Evolutionary conservation across 2,113 vertebrate genomes (phyloP).

Genomic region (Mungos mungo): DNA sequence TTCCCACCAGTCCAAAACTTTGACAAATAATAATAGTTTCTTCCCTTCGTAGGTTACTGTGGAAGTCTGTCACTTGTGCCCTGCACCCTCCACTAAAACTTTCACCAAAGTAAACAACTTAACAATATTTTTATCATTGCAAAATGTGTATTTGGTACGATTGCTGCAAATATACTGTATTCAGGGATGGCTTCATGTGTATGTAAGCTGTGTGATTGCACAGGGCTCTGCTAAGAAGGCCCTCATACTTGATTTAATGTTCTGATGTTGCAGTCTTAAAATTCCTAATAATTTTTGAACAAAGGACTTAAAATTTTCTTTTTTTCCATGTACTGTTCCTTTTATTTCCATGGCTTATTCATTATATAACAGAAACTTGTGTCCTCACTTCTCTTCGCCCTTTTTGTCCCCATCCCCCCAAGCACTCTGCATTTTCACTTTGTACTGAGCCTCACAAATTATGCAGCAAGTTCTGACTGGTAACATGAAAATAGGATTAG

Average conservation of each 20-base stretch:
- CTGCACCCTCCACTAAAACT: background rate
- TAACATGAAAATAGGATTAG: background rate
- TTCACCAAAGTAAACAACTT: background rate
- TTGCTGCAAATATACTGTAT: background rate
- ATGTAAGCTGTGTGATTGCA: too few species aligned
- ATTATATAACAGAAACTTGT: background rate
- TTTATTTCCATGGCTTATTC: background rate
- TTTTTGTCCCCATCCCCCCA: background rate
- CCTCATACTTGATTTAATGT: background rate
- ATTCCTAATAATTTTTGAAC: background rate
- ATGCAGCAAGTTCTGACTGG: background rate
- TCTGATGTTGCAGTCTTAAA: background rate
- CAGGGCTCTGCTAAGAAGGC: background rate
- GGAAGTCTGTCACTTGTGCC: background rate
- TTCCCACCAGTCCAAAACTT: background rate
- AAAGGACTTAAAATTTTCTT: background rate
- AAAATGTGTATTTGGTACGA: background rate
- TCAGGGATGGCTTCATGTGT: background rate
- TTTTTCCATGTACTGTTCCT: background rate
- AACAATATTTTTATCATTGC: background rate
- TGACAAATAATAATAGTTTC: background rate
- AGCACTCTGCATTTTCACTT: background rate
- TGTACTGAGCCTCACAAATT: background rate
- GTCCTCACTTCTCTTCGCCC: background rate
- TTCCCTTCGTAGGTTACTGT: background rate